Percentiles rank a stretch among this genome's conserved stretches.
Conservation (phyloP, 2,113 vertebrate genomes). For the Sinocyclocheilus grahami region DNA sequence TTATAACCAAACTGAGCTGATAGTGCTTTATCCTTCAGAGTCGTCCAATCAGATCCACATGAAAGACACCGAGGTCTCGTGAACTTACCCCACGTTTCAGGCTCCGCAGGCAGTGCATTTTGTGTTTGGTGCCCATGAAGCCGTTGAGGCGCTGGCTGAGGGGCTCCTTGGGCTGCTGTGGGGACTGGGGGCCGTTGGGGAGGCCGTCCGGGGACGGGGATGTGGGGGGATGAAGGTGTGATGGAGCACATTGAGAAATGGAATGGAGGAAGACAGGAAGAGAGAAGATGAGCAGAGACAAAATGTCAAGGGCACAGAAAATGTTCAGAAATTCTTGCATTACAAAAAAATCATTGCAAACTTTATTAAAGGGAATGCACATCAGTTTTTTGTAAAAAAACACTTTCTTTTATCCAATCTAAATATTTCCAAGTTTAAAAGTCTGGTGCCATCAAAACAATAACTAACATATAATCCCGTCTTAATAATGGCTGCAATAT, state of each 20-base stretch:
- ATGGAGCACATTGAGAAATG: constrained; percentile 52
- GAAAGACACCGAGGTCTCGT: background rate
- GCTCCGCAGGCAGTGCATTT: constrained; percentile 98
- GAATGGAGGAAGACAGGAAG: constrained; percentile 39
- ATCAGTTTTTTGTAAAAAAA: too few species aligned
- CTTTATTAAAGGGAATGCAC: background rate
- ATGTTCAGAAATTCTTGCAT: background rate
- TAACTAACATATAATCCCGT: background rate
- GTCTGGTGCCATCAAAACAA: background rate
- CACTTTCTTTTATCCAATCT: background rate
- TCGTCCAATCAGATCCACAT: background rate
- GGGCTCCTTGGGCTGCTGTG: constrained; percentile 92
- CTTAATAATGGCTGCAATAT: too few species aligned
- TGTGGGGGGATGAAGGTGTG: constrained; percentile 82
- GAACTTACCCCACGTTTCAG: constrained; percentile 91
- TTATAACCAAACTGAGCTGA: constrained; percentile 9
- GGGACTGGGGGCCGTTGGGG: constrained; percentile 90
- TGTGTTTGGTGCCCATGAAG: constrained; percentile 98
- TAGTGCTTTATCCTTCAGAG: background rate
- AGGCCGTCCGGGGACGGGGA: constrained; percentile 88
- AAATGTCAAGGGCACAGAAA: background rate
- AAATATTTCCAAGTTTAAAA: background rate
- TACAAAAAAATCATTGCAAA: background rate
- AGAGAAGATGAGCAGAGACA: constrained; percentile 39
- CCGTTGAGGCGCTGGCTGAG: constrained; percentile 97